A percentile compares a stretch with the other conserved stretches of the same genome.
Evolutionary conservation across 2,888 invertebrate species (phyloP).

Genomic region (Colletes collaris): DNA sequence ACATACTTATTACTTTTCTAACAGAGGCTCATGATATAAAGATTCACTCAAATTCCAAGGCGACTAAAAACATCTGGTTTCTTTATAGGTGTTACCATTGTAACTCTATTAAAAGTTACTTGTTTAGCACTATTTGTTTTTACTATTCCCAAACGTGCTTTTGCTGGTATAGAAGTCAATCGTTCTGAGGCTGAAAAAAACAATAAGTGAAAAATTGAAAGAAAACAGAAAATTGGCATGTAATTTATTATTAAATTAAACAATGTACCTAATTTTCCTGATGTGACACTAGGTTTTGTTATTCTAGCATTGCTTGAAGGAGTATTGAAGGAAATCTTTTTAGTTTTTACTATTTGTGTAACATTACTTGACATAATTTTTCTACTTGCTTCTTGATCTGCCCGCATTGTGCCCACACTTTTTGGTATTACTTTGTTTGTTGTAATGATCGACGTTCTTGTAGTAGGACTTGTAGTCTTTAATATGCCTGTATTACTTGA

Average conservation of each 20-base stretch:
- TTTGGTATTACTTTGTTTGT: slow-evolving; percentile 64
- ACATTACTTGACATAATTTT: slow-evolving; percentile 70
- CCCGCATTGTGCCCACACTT: slow-evolving; percentile 79
- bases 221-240: background rate
- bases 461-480: slow-evolving; percentile 69
- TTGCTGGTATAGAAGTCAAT: slow-evolving; percentile 75
- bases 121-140: slow-evolving; percentile 71
- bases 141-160: slow-evolving; percentile 76
- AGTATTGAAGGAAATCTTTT: slow-evolving; percentile 64
- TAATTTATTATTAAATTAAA: background rate
- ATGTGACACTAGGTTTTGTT: slow-evolving; percentile 49
- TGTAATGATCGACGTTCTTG: slow-evolving; percentile 60
- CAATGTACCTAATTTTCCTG: slow-evolving; percentile 75
- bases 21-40: slow-evolving; percentile 26
- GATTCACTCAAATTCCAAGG: slow-evolving; percentile 74
- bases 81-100: slow-evolving; percentile 75
- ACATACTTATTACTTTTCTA: slow-evolving; percentile 44
- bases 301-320: slow-evolving; percentile 37
- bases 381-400: slow-evolving; percentile 79
- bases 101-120: slow-evolving; percentile 79
- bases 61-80: slow-evolving; percentile 81
- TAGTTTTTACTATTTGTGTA: slow-evolving; percentile 71
- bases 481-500: slow-evolving; percentile 71
- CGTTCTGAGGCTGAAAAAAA: slow-evolving; percentile 78
- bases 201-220: background rate